Percentiles rank a stretch among this genome's conserved stretches.
Conservation (phyloP, 2,888 invertebrate species). For the Stenurella melanura region DNA sequence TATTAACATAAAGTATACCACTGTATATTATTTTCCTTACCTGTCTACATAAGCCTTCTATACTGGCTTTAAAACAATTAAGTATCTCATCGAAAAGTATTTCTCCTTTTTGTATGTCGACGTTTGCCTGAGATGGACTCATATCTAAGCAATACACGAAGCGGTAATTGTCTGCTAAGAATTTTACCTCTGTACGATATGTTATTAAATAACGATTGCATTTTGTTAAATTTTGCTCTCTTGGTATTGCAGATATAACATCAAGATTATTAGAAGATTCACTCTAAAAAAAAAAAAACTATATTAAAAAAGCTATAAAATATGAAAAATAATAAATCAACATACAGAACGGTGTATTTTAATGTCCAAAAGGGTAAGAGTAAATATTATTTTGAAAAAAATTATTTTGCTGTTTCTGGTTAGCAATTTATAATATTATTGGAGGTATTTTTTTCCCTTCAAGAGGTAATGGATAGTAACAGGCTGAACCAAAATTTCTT, state of each 20-base stretch:
- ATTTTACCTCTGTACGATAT: conserved; percentile 78
- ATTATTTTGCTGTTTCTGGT: too few species aligned
- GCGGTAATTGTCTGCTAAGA: conserved; percentile 82
- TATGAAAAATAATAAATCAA: too few species aligned
- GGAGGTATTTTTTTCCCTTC: too few species aligned
- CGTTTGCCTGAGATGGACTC: conserved; percentile 84
- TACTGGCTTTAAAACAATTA: conserved; percentile 75
- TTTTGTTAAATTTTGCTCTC: conserved; percentile 71
- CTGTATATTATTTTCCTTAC: conserved; percentile 68
- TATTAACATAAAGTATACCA: too few species aligned
- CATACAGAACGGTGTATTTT: too few species aligned
- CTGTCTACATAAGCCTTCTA: conserved; percentile 76
- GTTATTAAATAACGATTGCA: conserved; percentile 76
- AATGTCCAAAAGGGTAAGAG: too few species aligned
- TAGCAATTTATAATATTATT: too few species aligned
- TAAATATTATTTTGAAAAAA: too few species aligned
- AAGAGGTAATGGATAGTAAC: too few species aligned
- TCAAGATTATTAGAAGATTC: conserved; percentile 77
- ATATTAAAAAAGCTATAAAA: too few species aligned
- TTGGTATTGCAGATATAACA: conserved; percentile 79
- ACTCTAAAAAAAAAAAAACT: conserved; percentile 65
- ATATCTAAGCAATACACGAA: conserved; percentile 86
- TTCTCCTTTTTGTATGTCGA: conserved; percentile 79
- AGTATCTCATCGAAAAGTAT: conserved; percentile 79
- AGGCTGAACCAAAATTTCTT: too few species aligned